Evolutionary conservation across 2,888 invertebrate species (phyloP), one percentile per base, ranked within the genome.

Genomic region (Ochropleura plecta): DNA sequence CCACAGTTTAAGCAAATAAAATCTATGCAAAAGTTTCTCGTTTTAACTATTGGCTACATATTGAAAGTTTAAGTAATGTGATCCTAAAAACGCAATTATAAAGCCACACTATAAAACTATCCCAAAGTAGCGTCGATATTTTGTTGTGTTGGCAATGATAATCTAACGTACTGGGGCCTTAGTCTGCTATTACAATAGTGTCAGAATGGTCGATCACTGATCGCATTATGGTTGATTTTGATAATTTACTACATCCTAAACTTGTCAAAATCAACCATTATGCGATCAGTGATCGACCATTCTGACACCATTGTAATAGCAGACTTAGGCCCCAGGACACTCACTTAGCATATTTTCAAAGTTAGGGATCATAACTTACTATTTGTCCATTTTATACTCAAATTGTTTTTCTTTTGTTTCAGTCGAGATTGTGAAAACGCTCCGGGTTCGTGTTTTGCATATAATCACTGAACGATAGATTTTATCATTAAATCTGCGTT

Each of bases 391-490:
- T 44, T 62, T n/a, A 55, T 60, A 60, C 46, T 48, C 9, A 14
- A 12, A 0, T 84, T 44, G 7, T 74, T 80, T 76, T 73, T 85
- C 84, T 90, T 89, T 85, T 94, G 60, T 87, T 95, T 88, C 93
- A 95, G 95, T 94, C 94, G 78, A 91, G 93, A 73, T 89, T 95
- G 74, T 95, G 82, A 94, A 73, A 67, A 80, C 46, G 49, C 6
- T n/a, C 44, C 16, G 48, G 68, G 78, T 53, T n/a, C n/a, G n/a
- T 9, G 9, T 1, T 30, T 8, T 44, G 7, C 4, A n/a, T 7
- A 30, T 40, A 30, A 18, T 12, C 64, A 70, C 14, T 48, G n/a
- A 66, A 66, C 44, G 64, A 81, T 60, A 55, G n/a, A 65, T 69
- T 60, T 64, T 62, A n/a, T 20, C 6, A 78, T 74, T 63, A 73